Evolutionary conservation across 2,797 vertebrate species (phyloP), one percentile per base, ranked within the genome.

Genomic region (Echiichthys vipera): DNA sequence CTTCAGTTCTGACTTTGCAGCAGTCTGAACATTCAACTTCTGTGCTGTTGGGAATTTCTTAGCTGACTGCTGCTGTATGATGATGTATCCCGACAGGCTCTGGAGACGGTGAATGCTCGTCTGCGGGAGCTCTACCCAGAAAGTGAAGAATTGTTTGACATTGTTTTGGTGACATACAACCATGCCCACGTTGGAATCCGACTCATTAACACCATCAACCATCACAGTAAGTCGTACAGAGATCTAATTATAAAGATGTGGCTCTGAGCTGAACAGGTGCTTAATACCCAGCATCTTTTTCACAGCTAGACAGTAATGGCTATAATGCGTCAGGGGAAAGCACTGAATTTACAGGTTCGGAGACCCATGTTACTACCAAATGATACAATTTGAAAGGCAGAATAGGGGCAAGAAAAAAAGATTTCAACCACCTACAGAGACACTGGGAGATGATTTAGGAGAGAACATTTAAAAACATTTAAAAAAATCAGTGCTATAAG

Each of bases 151-250:
- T 85, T 99, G 74, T 99, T 99, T 0, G 98, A 99, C 87, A 97
- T 99, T 0, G 96, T 99, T 58, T 93, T 99, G 34, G 95, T 99
- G 91, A 99, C 98, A 66, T 99, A 99, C 92, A 98, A 99, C 92
- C 97, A 99, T 0, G 98, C 98, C 0, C 97, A 99, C 39, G 98
- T 99, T 0, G 98, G 98, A 15, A 95, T 99, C 59, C 95, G 98
- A 10, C 90, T 99, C 74, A 99, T 99, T 94, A 99, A 99, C 95
- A 99, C 96, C 90, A 99, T 99, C 94, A 99, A 99, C 89, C 94
- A 99, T 84, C 96, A 99, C 13, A 97, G 98, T 99, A 69, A 95
- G 97, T 81, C 3, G 40, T 3, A 25, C 22, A 54, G 25, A 39
- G 27, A 20, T 7, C 1, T 0, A 36, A 12, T 13, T 24, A n/a